Evolutionary conservation across 2,888 invertebrate genomes (phyloP).

Genomic region (Adineta ricciae): DNA sequence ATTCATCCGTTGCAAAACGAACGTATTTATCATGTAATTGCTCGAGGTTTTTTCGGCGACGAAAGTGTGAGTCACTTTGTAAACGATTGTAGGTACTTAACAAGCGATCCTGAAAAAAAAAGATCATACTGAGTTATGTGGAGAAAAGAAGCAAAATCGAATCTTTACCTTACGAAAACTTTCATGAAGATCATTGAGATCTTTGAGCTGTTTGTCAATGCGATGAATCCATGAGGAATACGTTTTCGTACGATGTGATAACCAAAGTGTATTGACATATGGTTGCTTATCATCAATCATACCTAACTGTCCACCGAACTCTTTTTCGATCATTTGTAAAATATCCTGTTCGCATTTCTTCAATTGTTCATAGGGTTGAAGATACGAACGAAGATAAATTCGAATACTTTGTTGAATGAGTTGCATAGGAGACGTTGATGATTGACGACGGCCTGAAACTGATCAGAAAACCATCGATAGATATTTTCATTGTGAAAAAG

Average conservation of each 20-base stretch:
- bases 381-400: not conserved
- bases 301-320: not conserved
- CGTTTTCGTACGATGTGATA: not conserved
- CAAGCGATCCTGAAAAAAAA: not conserved
- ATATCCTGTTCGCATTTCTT: not conserved
- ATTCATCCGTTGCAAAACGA: not conserved
- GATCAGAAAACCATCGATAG: too few relatives aligned
- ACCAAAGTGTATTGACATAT: not conserved
- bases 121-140: not conserved
- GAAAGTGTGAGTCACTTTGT: slow-evolving; percentile 5
- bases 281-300: not conserved
- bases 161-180: not conserved
- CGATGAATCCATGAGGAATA: not conserved
- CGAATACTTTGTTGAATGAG: not conserved
- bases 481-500: not conserved
- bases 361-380: slow-evolving; percentile 1
- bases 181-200: not conserved
- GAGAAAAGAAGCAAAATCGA: too few relatives aligned
- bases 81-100: slow-evolving; percentile 18
- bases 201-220: not conserved
- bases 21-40: not conserved
- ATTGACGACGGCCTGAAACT: not conserved
- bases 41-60: not conserved
- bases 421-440: not conserved
- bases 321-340: not conserved